A percentile compares a stretch with the other conserved stretches of the same genome.
Evolutionary conservation across 2,113 vertebrate species (phyloP).

Genomic region (Phasianus colchicus): DNA sequence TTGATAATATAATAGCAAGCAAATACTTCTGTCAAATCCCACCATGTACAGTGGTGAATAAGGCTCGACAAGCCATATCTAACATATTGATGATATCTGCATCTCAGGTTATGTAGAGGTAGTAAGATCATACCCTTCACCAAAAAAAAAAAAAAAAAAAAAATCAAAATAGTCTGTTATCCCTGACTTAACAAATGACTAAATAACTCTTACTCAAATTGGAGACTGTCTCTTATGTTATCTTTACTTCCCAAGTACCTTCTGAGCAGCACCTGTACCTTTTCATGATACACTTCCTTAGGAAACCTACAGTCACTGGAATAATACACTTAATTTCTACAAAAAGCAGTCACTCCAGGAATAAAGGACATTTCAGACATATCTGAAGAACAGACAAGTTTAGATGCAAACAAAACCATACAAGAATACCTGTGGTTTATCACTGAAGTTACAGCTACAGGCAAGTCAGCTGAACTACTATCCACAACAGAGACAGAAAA

Average conservation of each 20-base stretch:
- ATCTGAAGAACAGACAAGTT: background rate
- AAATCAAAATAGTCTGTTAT: background rate
- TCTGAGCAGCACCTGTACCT: background rate
- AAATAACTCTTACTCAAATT: background rate
- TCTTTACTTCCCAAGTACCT: background rate
- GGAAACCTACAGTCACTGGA: background rate
- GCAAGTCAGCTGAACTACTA: background rate
- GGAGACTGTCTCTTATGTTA: background rate
- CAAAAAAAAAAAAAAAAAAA: background rate
- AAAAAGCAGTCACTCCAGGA: background rate
- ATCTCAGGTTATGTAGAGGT: background rate
- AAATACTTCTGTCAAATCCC: background rate
- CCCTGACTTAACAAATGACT: background rate
- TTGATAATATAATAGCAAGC: background rate
- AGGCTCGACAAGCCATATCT: background rate
- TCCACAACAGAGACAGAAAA: background rate
- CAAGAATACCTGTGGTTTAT: background rate
- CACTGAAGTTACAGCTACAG: background rate
- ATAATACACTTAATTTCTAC: background rate
- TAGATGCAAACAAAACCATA: background rate
- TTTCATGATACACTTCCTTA: background rate
- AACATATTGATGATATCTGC: background rate
- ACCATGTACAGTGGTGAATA: background rate
- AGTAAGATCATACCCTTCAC: background rate
- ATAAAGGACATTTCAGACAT: background rate